Conservation (phyloP, 2,113 vertebrate genomes). For the Cyanistes caeruleus region DNA sequence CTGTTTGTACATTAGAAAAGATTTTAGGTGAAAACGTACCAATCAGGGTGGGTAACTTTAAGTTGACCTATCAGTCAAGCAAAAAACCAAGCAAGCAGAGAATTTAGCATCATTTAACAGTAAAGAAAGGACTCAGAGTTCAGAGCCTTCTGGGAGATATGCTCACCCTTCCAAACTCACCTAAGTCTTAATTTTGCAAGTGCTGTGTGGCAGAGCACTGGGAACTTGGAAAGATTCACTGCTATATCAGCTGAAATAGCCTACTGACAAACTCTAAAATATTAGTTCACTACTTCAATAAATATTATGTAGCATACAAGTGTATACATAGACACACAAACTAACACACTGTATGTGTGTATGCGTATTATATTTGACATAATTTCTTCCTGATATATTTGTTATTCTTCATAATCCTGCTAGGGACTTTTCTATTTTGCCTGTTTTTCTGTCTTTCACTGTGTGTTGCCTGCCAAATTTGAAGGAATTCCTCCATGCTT, state of each 20-base stretch:
- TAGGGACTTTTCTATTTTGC: not conserved
- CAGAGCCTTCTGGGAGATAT: not conserved
- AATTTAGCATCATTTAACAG: not conserved
- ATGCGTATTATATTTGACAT: not conserved
- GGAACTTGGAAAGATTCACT: not conserved
- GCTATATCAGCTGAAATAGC: not conserved
- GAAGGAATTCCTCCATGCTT: not conserved
- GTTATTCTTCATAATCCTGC: not conserved
- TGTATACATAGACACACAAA: accelerated
- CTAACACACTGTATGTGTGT: accelerated
- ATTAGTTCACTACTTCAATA: not conserved
- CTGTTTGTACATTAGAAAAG: not conserved
- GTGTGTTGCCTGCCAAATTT: not conserved
- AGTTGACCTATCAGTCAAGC: not conserved
- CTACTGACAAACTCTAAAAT: not conserved
- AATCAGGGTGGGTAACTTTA: not conserved
- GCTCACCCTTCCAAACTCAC: not conserved
- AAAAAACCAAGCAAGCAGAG: not conserved
- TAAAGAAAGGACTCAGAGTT: not conserved
- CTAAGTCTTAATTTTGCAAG: not conserved
- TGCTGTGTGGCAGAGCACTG: not conserved
- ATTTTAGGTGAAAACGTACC: not conserved
- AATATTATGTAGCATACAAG: not conserved
- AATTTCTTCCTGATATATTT: not conserved
- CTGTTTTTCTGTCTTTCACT: not conserved